phyloP scores from a whole-genome alignment of 2,113 vertebrate species.

The Riparia riparia region DNA sequence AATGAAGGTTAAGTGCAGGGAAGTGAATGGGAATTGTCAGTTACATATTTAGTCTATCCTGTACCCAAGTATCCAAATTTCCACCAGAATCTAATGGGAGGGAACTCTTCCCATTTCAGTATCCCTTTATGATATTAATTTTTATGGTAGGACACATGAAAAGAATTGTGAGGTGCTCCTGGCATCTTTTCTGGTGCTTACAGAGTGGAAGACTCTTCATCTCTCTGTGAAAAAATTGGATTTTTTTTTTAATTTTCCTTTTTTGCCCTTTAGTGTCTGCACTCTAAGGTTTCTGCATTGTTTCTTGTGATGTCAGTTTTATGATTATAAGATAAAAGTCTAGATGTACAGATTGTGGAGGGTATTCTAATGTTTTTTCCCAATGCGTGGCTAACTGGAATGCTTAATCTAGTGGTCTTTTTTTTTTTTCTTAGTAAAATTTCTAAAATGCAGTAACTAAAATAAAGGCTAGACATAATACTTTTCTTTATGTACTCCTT shows the following conservation, averaged over 20 bases:
- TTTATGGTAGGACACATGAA: rapidly evolving
- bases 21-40: not conserved
- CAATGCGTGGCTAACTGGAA: not conserved
- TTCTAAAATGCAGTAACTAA: not conserved
- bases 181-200: not conserved
- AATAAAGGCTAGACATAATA: not conserved
- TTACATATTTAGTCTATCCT: not conserved
- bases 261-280: not conserved
- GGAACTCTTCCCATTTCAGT: not conserved
- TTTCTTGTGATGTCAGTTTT: not conserved
- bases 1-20: not conserved
- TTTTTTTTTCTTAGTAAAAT: not conserved
- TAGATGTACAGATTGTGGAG: not conserved
- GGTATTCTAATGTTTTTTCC: not conserved
- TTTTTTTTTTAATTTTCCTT: not conserved
- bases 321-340: not conserved
- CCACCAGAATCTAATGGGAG: not conserved
- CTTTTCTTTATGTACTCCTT: not conserved
- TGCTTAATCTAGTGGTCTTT: not conserved
- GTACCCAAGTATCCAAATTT: not conserved
- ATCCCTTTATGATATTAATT: not conserved
- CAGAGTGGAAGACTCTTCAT: not conserved
- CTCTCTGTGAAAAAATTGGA: not conserved
- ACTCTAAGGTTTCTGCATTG: not conserved
- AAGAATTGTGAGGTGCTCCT: not conserved